Evolutionary conservation across 2,113 vertebrate genomes (phyloP), one percentile per base, ranked within the genome.

Genomic region (Atractosteus spatula): DNA sequence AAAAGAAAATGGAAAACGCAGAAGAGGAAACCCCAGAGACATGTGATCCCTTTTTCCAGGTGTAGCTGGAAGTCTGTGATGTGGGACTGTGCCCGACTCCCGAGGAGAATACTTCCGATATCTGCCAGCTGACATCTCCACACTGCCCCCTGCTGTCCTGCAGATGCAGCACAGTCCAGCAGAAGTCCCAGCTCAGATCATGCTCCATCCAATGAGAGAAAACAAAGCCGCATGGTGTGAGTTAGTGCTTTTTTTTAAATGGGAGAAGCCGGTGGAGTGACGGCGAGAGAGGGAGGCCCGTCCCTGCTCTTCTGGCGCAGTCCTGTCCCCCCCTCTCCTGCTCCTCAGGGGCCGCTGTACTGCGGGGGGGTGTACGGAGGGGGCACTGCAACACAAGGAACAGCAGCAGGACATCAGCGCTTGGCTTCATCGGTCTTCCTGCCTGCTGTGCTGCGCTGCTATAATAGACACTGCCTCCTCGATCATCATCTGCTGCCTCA

Each of bases 321-420:
- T 59, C 11, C 16, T 44, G 69, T 62, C 47, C 10, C 59, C 57
- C 62, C 62, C 62, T 4, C 41, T 55, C 57, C 16, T 41, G 62
- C 71, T 55, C 79, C 75, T 92, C 86, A 91, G 68, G 85, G 89
- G 62, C 89, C 89, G 29, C 89, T 87, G 80, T 91, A 91, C 76
- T 91, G 90, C 61, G 89, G 89, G 55, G 91, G 90, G 45, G 91
- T 88, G 74, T 91, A 92, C 4, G 90, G 90, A 8, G 91, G 90
- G 62, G 91, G 91, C 55, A 88, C 91, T 92, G 85, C 47, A 88
- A 91, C 41, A 72, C 5, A 69, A 29, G 17, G 17, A 29, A 29
- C 42, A 69, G 62, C n/a, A 11, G 4, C 10, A 74, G 11, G 42
- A 11, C 69, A 74, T 2, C 71, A 69, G 17, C 5, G 59, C 70